Conservation (phyloP, 2,888 invertebrate genomes). For the Scrobipalpa costella region DNA sequence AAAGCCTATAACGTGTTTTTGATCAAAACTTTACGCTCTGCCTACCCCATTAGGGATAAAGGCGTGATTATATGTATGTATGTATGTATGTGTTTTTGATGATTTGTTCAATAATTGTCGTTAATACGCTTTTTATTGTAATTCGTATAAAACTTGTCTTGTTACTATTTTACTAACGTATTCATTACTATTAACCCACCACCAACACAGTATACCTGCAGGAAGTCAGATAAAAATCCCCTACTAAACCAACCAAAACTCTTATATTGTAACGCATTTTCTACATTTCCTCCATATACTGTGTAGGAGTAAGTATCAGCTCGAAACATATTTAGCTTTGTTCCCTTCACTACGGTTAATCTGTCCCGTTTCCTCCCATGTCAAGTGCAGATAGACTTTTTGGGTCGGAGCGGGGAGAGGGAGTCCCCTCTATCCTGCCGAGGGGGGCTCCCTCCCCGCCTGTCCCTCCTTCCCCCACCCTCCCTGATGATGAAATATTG, state of each 20-base stretch:
- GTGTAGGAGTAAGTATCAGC: conserved; percentile 71
- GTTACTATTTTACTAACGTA: too few relatives aligned
- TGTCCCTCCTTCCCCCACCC: conserved; percentile 48
- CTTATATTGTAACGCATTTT: conserved; percentile 30
- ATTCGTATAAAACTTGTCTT: too few relatives aligned
- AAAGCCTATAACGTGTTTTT: too few relatives aligned
- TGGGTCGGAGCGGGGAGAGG: conserved; percentile 63
- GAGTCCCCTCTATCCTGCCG: conserved; percentile 32
- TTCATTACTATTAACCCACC: too few relatives aligned
- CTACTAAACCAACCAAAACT: background rate
- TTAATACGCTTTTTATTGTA: too few relatives aligned
- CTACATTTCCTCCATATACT: conserved; percentile 57
- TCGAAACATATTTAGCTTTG: conserved; percentile 81
- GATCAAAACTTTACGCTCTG: too few relatives aligned
- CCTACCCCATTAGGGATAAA: too few relatives aligned
- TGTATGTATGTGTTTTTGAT: too few relatives aligned
- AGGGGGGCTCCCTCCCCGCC: conserved; percentile 34
- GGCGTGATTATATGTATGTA: too few relatives aligned
- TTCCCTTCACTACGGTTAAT: conserved; percentile 81
- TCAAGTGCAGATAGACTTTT: conserved; percentile 81
- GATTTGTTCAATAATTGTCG: too few relatives aligned
- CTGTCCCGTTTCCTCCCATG: conserved; percentile 80
- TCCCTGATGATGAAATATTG: conserved; percentile 86
- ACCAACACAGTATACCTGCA: background rate
- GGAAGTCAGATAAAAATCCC: conserved; percentile 4